Base-by-base conservation (phyloP, 2,113 vertebrate genomes). In the Manacus vitellinus region DNA sequence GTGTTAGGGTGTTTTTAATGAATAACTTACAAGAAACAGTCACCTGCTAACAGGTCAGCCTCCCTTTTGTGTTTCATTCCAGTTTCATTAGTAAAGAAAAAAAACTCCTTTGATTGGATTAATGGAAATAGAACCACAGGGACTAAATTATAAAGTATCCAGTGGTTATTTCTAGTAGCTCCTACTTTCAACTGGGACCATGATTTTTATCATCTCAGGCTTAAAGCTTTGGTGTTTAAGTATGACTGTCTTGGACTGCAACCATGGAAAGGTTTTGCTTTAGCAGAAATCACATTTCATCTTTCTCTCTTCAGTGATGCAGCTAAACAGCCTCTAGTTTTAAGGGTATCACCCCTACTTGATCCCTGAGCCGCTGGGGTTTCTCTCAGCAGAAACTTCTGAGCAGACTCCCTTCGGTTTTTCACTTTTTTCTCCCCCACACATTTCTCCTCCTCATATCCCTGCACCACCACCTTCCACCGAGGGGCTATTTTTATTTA, bases 1-100 rank as follows among this genome's bases (percentile, higher is more conserved):
- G 63, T 13, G 0, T 96, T 94, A 72, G 94, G 81, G 81, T 96
- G 94, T 89, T 97, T 97, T 96, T 97, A 97, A 97, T 97, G 96
- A 97, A 97, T 96, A 97, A 97, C 93, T 95, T 95, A 95, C 35
- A 94, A 84, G 94, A 94, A 95, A 93, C 88, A 92, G 85, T 95
- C 94, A 92, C 94, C 89, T 96, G 96, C 95, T 95, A 95, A 92
- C 92, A 92, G 96, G 92, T 97, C 95, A 97, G 66, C 76, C 71
- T 97, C 94, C 93, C 89, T 95, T 97, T 96, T 97, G 87, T 94
- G 85, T 92, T 97, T 94, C 89, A 93, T 94, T 97, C 74, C 88
- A 71, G 89, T 95, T 95, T 96, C 92, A 96, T 97, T 97, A 94
- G 78, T 78, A 97, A 94, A 96, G 92, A 73, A 86, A 89, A 67